phyloP scores from a whole-genome alignment of 2,888 invertebrate species.

The Pemphredon lugubris region DNA sequence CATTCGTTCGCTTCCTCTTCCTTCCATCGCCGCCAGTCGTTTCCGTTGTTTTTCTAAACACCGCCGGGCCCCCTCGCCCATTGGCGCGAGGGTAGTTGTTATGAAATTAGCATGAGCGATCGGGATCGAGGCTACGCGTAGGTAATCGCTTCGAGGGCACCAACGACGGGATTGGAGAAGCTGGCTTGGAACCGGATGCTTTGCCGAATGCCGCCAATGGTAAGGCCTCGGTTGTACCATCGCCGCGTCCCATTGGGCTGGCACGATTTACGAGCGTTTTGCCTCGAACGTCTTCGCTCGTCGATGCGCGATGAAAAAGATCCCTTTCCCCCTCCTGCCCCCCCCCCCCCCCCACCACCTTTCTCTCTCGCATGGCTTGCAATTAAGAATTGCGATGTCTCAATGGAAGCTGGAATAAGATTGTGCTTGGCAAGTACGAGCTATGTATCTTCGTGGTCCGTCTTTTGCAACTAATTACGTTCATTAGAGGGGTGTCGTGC shows the following conservation, averaged over 20 bases:
- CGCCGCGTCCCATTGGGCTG: constrained; percentile 72
- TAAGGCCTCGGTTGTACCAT: constrained; percentile 55
- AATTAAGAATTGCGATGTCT: constrained; percentile 66
- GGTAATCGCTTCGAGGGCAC: constrained; percentile 77
- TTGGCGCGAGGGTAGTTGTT: constrained; percentile 80
- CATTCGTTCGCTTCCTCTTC: constrained; percentile 21
- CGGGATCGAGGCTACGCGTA: constrained; percentile 67
- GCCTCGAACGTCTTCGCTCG: constrained; percentile 51
- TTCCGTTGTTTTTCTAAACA: constrained; percentile 52
- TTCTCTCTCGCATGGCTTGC: constrained; percentile 42
- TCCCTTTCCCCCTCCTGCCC: no score
- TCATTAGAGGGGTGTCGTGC: no score
- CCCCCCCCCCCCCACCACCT: no score
- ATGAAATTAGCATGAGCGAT: constrained; percentile 81
- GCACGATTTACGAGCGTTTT: constrained; percentile 62
- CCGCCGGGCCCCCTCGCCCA: constrained; percentile 70
- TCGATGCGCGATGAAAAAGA: constrained; percentile 55
- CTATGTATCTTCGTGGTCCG: constrained; percentile 35
- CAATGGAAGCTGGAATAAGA: constrained; percentile 50
- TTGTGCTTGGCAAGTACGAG: constrained; percentile 15
- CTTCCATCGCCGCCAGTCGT: constrained; percentile 39
- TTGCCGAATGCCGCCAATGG: constrained; percentile 72
- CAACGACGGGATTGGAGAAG: constrained; percentile 74
- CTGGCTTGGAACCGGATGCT: constrained; percentile 58
- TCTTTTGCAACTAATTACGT: no score